These are phyloP conservation scores for Callitettix versicolor DNA, from an alignment of 1,140 invertebrate genomes.

Conservation along the genomic window DNA sequence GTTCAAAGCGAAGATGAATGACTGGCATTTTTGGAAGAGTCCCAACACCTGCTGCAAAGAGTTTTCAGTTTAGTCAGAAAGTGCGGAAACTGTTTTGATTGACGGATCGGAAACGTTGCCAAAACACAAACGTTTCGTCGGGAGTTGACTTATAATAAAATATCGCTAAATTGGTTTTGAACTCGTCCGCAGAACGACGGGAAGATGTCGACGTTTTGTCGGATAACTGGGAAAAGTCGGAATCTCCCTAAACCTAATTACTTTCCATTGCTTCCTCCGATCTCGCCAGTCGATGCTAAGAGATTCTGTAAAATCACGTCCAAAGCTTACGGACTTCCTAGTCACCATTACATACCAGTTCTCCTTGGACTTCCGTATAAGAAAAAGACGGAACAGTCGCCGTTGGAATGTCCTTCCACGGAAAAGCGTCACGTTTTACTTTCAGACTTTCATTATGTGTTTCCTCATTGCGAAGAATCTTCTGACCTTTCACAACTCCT, in stretches of 20 bases:
- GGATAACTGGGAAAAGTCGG: slow-evolving; percentile 68
- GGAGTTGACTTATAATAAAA: too few species aligned
- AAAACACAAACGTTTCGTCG: too few species aligned
- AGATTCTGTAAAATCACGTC: slow-evolving; percentile 70
- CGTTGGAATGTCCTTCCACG: slow-evolving; percentile 37
- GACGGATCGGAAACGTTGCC: too few species aligned
- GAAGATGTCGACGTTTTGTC: slow-evolving; percentile 46
- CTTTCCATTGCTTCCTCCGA: slow-evolving; percentile 66
- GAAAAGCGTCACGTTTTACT: slow-evolving; percentile 44
- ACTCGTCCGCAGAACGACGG: too few species aligned
- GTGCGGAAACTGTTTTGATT: too few species aligned
- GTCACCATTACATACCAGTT: slow-evolving; percentile 71
- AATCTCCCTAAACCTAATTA: slow-evolving; percentile 73
- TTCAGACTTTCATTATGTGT: slow-evolving; percentile 60
- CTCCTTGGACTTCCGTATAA: slow-evolving; percentile 41
- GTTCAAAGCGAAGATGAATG: too few species aligned
- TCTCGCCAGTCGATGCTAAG: slow-evolving; percentile 68
- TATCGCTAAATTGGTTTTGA: too few species aligned
- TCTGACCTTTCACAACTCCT: slow-evolving; percentile 50
- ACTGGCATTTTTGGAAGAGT: too few species aligned
- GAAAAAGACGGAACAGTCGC: slow-evolving; percentile 40
- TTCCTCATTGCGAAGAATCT: slow-evolving; percentile 53
- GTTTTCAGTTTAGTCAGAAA: too few species aligned
- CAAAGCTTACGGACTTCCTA: slow-evolving; percentile 61
- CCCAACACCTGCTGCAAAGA: too few species aligned